These are phyloP conservation scores for Drosophila yakuba DNA, from an alignment of 1,140 invertebrate species.

Conservation along the genomic window DNA sequence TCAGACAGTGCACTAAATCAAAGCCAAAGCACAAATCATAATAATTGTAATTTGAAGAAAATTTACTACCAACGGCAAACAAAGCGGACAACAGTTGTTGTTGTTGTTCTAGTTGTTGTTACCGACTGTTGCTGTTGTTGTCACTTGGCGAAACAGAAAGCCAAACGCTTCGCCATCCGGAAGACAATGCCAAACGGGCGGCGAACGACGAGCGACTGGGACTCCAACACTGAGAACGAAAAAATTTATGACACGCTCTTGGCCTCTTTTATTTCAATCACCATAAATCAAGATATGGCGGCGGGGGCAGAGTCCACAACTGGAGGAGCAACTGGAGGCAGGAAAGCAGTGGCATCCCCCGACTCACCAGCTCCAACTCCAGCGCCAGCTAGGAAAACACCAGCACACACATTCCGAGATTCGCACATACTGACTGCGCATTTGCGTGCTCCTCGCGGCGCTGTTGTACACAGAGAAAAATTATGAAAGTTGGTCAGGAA, in stretches of 20 bases:
- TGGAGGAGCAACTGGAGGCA: slow-evolving; percentile 18
- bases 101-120: slow-evolving; percentile 14
- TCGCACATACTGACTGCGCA: slow-evolving; percentile 56
- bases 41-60: slow-evolving; percentile 84
- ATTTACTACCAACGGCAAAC: slow-evolving; percentile 76
- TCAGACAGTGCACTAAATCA: slow-evolving; percentile 73
- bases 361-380: slow-evolving; percentile 10
- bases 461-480: slow-evolving; percentile 9
- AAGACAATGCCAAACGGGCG: slow-evolving; percentile 75
- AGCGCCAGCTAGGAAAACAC: slow-evolving; percentile 17
- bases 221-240: slow-evolving; percentile 59
- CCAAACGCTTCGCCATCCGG: slow-evolving; percentile 54
- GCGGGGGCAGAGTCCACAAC: slow-evolving; percentile 14
- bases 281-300: slow-evolving; percentile 83
- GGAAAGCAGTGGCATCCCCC: slow-evolving; percentile 31
- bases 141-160: slow-evolving; percentile 72
- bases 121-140: slow-evolving; percentile 27
- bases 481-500: background rate
- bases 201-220: slow-evolving; percentile 14
- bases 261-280: slow-evolving; percentile 83
- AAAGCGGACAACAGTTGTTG: slow-evolving; percentile 39
- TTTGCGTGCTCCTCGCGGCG: slow-evolving; percentile 67
- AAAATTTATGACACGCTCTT: slow-evolving; percentile 83
- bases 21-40: slow-evolving; percentile 80
- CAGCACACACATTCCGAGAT: slow-evolving; percentile 15